Conservation (phyloP, 2,888 invertebrate genomes). For the Euclidia mi region DNA sequence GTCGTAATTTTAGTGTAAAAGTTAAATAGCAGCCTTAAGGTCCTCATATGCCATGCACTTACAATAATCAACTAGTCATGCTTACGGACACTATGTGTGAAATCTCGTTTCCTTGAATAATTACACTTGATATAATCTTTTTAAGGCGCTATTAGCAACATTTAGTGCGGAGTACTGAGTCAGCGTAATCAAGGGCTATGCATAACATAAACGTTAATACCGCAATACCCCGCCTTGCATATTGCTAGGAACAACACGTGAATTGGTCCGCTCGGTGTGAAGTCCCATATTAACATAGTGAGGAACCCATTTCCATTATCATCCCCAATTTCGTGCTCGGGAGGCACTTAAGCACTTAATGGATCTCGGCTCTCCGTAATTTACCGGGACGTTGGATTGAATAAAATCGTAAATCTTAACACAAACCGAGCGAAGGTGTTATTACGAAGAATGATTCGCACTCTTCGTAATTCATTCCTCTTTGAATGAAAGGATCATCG, state of each 20-base stretch:
- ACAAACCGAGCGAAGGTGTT: conserved; percentile 79
- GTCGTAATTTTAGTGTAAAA: no score
- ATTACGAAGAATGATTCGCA: conserved; percentile 82
- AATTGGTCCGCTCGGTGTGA: conserved; percentile 76
- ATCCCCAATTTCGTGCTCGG: conserved; percentile 88
- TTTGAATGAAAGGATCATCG: conserved; percentile 66
- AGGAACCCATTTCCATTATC: conserved; percentile 88
- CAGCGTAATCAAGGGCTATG: conserved; percentile 58
- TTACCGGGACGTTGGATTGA: conserved; percentile 87
- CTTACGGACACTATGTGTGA: conserved; percentile 10
- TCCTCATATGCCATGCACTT: no score
- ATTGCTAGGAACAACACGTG: conserved; percentile 77
- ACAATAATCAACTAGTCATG: no score
- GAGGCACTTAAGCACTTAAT: conserved; percentile 89
- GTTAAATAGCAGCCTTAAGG: no score
- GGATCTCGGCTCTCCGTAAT: conserved; percentile 88
- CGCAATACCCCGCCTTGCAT: conserved; percentile 65
- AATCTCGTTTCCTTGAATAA: background rate
- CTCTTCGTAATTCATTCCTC: no score
- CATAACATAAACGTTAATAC: conserved; percentile 64
- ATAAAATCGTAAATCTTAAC: conserved; percentile 89
- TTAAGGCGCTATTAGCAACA: conserved; percentile 35
- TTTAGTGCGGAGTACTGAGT: conserved; percentile 47
- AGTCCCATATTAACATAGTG: conserved; percentile 86
- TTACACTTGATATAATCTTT: conserved; percentile 37